A percentile compares a stretch with the other conserved stretches of the same genome.
phyloP scores from a whole-genome alignment of 2,113 vertebrate genomes.

The Neotragus pygmaeus region DNA sequence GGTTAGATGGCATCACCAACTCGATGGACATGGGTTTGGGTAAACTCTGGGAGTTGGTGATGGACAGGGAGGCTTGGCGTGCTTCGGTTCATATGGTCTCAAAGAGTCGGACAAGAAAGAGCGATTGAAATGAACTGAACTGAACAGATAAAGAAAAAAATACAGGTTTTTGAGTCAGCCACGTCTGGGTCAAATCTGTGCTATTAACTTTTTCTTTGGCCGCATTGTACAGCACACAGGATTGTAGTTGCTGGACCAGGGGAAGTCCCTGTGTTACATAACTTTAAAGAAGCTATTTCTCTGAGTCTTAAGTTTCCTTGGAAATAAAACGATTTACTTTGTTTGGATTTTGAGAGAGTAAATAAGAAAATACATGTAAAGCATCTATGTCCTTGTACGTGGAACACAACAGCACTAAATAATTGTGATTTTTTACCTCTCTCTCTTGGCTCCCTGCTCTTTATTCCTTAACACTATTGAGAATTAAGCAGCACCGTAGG shows the following conservation, averaged over 20 bases:
- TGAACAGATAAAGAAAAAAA: not conserved
- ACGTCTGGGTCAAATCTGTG: not conserved
- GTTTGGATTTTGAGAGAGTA: not conserved
- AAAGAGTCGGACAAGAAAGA: not conserved
- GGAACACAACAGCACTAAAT: not conserved
- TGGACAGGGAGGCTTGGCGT: not conserved
- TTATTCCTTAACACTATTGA: not conserved
- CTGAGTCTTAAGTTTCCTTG: not conserved
- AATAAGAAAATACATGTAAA: slow-evolving; percentile 18
- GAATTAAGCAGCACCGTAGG: not conserved
- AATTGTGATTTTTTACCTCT: not conserved
- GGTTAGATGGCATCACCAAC: not conserved
- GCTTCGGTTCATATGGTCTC: not conserved
- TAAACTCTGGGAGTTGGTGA: not conserved
- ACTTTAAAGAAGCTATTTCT: not conserved
- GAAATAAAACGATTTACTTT: not conserved
- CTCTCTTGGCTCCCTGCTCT: not conserved
- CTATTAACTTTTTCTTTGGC: not conserved
- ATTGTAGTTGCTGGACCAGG: not conserved
- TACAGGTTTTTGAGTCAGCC: not conserved
- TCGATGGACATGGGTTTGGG: not conserved
- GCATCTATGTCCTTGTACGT: not conserved
- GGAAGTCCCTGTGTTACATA: not conserved
- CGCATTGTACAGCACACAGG: not conserved
- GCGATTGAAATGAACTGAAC: not conserved